These are phyloP conservation scores for Rhombomys opimus DNA, from an alignment of 2,113 vertebrate genomes.

Conservation along the genomic window DNA sequence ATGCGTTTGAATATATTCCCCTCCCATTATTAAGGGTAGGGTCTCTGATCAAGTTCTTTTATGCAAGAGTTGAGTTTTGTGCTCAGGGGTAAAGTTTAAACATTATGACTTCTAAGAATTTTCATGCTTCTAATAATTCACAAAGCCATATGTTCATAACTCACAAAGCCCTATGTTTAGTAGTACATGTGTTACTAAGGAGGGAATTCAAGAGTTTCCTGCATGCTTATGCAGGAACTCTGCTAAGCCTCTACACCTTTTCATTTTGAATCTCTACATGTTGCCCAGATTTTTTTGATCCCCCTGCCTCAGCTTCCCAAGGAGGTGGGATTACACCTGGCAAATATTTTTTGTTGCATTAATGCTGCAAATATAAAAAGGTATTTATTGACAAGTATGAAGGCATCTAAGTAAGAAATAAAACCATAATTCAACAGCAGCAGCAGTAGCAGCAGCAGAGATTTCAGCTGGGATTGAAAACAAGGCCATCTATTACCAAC, in stretches of 20 bases:
- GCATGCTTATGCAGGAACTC: background rate
- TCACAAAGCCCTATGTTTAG: background rate
- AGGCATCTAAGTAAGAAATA: background rate
- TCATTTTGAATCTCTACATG: background rate
- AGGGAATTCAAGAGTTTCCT: background rate
- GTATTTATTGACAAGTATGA: background rate
- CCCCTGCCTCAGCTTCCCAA: background rate
- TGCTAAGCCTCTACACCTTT: background rate
- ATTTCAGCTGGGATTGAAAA: background rate
- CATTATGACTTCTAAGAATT: background rate
- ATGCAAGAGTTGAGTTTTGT: background rate
- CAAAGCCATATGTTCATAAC: background rate
- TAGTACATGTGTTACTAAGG: background rate
- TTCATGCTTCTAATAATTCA: background rate
- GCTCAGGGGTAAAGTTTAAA: background rate
- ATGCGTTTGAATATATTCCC: background rate
- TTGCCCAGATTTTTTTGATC: background rate
- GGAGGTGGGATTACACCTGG: background rate
- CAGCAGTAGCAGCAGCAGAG: background rate
- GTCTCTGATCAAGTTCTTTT: background rate
- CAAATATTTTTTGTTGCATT: background rate
- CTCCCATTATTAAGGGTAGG: background rate
- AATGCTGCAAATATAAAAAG: background rate
- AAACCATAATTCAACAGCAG: background rate
- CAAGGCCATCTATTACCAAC: background rate